Percentiles rank a stretch among this genome's conserved stretches.
These are phyloP conservation scores for Tinea semifulvella DNA, from an alignment of 2,888 invertebrate species.

Conservation along the genomic window DNA sequence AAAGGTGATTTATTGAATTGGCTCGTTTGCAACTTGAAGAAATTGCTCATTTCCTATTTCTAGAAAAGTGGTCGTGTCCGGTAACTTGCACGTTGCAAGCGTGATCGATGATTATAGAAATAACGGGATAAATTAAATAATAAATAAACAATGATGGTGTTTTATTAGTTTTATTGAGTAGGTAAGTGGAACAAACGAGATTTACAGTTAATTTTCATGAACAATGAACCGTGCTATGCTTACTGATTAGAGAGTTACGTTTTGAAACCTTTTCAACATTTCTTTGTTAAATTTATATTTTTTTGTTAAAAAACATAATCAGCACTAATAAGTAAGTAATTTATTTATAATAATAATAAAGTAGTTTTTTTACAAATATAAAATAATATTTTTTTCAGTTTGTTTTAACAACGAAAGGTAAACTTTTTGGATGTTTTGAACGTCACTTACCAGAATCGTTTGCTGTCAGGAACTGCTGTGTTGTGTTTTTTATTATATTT, in stretches of 20 bases:
- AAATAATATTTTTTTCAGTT: too few species aligned
- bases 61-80: not conserved
- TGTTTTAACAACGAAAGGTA: too few species aligned
- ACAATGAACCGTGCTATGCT: not conserved
- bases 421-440: not conserved
- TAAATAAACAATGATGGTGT: not conserved
- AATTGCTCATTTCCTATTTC: slow-evolving; percentile 3
- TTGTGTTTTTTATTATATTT: slow-evolving; percentile 9
- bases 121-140: not conserved
- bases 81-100: not conserved
- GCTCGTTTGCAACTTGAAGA: slow-evolving; percentile 1
- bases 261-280: not conserved
- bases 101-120: not conserved
- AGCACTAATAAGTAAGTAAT: too few species aligned
- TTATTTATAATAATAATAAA: too few species aligned
- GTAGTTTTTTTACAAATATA: too few species aligned
- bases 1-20: not conserved
- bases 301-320: too few species aligned
- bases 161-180: not conserved
- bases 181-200: not conserved
- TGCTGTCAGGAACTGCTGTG: not conserved
- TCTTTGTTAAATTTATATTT: too few species aligned
- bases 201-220: not conserved
- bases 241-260: not conserved
- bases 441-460: not conserved